Base-by-base conservation (phyloP, 2,113 vertebrate species). In the Lasiurus cinereus region DNA sequence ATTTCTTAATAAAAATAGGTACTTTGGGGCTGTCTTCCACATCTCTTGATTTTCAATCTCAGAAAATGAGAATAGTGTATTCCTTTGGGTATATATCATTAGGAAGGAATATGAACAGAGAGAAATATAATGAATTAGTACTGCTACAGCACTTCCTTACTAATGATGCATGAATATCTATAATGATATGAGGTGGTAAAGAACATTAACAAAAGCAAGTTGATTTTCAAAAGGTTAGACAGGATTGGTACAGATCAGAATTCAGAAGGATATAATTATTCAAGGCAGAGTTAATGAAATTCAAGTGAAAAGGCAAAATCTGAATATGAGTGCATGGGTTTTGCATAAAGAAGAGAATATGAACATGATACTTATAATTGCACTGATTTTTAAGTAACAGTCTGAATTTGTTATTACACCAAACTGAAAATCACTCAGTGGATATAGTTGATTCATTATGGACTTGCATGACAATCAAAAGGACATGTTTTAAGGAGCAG, bases 211-310 rank as follows among this genome's bases (percentile, higher is more conserved):
- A 70, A 88, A 96, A 91, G 92, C 0, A 94, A 84, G 12, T 29
- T 90, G 52, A 78, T 95, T 95, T 94, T 95, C 82, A 76, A 92
- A 97, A 96, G 92, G 83, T 46, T 91, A 87, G 66, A 94, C 83
- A 84, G 76, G 62, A 95, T 96, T 97, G 96, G 12, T 62, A 59
- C 48, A 87, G 48, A 94, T 85, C 39, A 91, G 10, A 94, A 52
- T 94, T 93, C 82, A 48, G 43, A 88, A 39, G 15, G 1, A 84
- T 84, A 78, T 80, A 96, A 94, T 80, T 69, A 96, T 84, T 96
- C 93, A 96, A 72, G 82, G 8, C 62, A 91, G 21, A 97, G 66
- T 89, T 95, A 95, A 95, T 93, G 69, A 66, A 97, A 91, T 96
- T 96, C 88, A 29, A 70, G 73, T 83, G 27, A 88, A 97, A 96